A percentile compares a stretch with the other conserved stretches of the same genome.
Conservation (phyloP, 1,140 invertebrate genomes). For the Heliconius hermathena region DNA sequence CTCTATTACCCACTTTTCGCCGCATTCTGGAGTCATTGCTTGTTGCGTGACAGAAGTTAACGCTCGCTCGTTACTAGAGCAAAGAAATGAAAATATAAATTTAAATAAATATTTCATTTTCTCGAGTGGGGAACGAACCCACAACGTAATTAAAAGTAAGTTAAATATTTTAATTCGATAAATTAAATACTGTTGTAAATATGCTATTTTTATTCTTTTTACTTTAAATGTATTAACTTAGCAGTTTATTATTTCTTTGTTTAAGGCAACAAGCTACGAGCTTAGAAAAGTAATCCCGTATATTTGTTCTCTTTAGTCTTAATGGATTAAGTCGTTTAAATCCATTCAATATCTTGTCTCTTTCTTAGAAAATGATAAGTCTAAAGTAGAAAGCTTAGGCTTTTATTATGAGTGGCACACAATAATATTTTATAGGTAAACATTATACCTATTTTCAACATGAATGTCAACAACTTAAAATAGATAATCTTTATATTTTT, state of each 20-base stretch:
- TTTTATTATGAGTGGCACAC: neutral
- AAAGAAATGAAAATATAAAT: too few relatives aligned
- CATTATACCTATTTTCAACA: neutral
- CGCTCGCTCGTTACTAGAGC: too few relatives aligned
- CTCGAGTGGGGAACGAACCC: too few relatives aligned
- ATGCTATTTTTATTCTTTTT: neutral
- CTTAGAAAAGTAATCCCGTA: constrained; percentile 12
- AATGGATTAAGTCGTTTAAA: constrained; percentile 14
- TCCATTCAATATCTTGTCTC: constrained; percentile 1
- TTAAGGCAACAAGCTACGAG: constrained; percentile 6
- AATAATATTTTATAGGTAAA: neutral
- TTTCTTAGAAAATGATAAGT: neutral
- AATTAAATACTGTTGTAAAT: too few relatives aligned
- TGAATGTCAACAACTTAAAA: neutral
- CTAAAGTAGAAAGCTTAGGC: neutral
- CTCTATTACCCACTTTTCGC: too few relatives aligned
- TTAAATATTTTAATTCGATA: neutral
- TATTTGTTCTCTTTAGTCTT: constrained; percentile 9
- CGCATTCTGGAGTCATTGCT: too few relatives aligned
- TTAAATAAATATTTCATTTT: too few relatives aligned
- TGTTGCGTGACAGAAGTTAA: too few relatives aligned
- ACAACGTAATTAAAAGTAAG: too few relatives aligned
- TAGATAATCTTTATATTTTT: neutral
- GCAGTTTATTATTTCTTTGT: constrained; percentile 1
- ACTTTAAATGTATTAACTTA: neutral